Evolutionary conservation across 2,797 vertebrate genomes (phyloP), one percentile per base, ranked within the genome.

Genomic region (Pseudomugil tenellus): DNA sequence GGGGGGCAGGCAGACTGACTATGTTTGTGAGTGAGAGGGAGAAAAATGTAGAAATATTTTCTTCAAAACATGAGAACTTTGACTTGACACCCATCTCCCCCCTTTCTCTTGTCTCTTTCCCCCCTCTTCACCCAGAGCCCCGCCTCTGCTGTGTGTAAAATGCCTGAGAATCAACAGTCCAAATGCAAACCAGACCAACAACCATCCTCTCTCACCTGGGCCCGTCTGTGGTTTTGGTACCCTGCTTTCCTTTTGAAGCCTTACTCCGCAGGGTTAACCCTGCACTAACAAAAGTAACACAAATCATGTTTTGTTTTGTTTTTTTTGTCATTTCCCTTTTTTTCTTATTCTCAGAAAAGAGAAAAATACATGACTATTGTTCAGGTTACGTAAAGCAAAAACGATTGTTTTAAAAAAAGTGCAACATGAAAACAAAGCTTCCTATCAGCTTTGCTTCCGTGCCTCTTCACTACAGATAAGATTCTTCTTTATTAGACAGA

Each of bases 121-220:
- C 70, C 32, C 58, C 58, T 70, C 57, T 69, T 74, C 52, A 52
- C 69, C 70, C 51, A 69, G 34, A 6, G 65, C 4, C 57, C 39
- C 21, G 63, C 63, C 19, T 29, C 37, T 31, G 51, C 65, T 14
- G 23, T 65, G 74, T 87, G 64, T 75, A 74, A 85, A 37, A 76
- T 23, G 81, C 82, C 89, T 77, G 83, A 80, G 88, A 89, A 83
- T 92, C 85, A 92, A 79, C 53, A 86, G 72, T 85, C 72, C 85
- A 95, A 96, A 96, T 91, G 76, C 58, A 95, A 95, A 94, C 87
- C 94, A 96, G 95, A 95, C 85, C 72, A 21, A 70, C 71, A 84
- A 81, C 66, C 84, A 72, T 91, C 84, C 58, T 81, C 76, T 87
- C 84, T 89, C 90, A 92, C 91, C 89, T 89, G 79, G 72, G 74